Conservation (phyloP, 2,113 vertebrate genomes). For the Oreochromis tanganicae region DNA sequence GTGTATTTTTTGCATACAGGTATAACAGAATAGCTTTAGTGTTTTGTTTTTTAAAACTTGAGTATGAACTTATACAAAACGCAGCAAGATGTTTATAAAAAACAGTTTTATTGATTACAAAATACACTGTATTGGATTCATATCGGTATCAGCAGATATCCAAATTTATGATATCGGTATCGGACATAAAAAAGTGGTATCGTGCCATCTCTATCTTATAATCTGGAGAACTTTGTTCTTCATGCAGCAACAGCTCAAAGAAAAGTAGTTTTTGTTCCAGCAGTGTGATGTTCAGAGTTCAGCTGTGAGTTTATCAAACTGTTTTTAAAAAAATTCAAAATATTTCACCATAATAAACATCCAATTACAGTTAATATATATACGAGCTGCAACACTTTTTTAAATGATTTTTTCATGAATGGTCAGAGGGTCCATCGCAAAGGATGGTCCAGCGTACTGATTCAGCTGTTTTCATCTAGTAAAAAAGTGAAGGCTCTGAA, state of each 20-base stretch:
- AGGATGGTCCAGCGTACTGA: background rate
- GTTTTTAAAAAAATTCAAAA: background rate
- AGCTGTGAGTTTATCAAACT: background rate
- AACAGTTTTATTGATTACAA: no score
- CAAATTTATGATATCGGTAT: no score
- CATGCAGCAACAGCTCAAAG: background rate
- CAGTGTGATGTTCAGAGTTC: background rate
- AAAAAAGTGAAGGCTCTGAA: background rate
- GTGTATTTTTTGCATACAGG: no score
- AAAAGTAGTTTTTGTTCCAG: background rate
- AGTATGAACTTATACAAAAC: no score
- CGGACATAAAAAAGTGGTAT: no score
- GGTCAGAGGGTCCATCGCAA: background rate
- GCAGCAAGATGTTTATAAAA: no score
- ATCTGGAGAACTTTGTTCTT: background rate
- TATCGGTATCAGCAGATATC: no score
- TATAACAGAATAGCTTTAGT: no score
- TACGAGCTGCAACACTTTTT: background rate
- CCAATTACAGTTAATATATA: background rate
- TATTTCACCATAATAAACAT: background rate
- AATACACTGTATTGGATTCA: no score
- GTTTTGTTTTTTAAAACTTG: no score
- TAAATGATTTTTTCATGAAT: background rate
- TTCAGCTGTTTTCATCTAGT: background rate
- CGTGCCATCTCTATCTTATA: background rate